phyloP scores from a whole-genome alignment of 2,113 vertebrate species.

The Anarhynchus alexandrinus region DNA sequence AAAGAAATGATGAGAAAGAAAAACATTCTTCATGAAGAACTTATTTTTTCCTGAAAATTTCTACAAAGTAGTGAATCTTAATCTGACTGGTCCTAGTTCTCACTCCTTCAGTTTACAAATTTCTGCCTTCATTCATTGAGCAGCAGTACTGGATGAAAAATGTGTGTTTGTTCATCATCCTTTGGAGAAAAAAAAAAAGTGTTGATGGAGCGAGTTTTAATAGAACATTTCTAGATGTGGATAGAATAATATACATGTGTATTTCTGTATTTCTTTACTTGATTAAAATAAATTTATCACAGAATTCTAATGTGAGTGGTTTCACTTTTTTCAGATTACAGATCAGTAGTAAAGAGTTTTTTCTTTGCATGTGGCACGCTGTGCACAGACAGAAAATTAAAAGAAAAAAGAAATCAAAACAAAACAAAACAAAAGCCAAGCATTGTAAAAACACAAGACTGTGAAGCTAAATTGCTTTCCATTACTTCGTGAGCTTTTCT shows the following conservation, averaged over 20 bases:
- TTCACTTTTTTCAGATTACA: background rate
- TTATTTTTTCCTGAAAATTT: background rate
- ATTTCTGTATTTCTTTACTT: background rate
- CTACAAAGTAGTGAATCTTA: background rate
- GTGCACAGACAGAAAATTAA: background rate
- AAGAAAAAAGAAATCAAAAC: background rate
- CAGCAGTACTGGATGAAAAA: background rate
- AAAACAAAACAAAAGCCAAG: background rate
- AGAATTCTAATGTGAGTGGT: background rate
- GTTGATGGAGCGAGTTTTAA: background rate
- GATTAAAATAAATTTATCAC: background rate
- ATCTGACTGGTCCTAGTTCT: background rate
- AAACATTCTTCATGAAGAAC: background rate
- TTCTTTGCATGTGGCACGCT: background rate
- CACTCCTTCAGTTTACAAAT: background rate
- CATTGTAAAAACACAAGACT: background rate
- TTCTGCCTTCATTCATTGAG: background rate
- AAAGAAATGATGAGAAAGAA: background rate
- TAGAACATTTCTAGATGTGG: background rate
- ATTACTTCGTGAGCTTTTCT: background rate
- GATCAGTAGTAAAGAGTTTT: background rate
- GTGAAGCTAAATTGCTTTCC: background rate
- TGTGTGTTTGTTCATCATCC: background rate
- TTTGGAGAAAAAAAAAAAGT: background rate
- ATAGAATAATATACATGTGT: background rate